Evolutionary conservation across 2,797 vertebrate genomes (phyloP), one percentile per base, ranked within the genome.

Genomic region (Pipistrellus nathusii): DNA sequence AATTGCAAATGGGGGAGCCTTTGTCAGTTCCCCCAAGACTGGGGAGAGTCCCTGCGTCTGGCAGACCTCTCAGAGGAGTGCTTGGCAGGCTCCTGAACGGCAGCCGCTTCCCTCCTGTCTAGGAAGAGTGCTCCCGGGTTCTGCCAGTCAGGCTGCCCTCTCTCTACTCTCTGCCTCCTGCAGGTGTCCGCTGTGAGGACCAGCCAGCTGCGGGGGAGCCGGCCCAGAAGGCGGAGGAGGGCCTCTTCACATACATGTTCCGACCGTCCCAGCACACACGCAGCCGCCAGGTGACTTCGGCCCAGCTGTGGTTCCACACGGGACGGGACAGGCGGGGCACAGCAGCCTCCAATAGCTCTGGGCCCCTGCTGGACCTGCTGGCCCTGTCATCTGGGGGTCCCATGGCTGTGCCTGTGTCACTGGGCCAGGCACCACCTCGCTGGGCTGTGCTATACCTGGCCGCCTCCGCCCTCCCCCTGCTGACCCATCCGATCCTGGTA

Each of bases 281-380:
- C 64, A 98, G 98, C 77, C 98, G 97, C 0, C 27, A 84, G 6
- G 98, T 99, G 97, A 99, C 98, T 0, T 99, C 99, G 0, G 99
- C 98, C 68, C 98, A 99, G 96, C 98, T 99, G 96, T 99, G 99
- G 99, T 99, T 99, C 97, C 98, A 98, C 86, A 98, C 98, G 0
- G 99, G 99, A 2, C 96, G 98, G 13, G 93, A 92, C 38, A 71
- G n/a, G 3, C 91, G 69, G 71, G 44, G 64, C n/a, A 18, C 25
- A 10, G 96, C 72, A 0, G 59, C 95, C 20, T 85, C 66, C 32
- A 98, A 98, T 69, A 96, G 93, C 91, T 98, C 98, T 2, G 76
- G 30, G 0, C 62, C 85, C 21, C 83, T 76, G 14, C 83, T 98
- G 0, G 95, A 96, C 0, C 97, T 99, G 77, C 90, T 98, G 90